A percentile compares a stretch with the other conserved stretches of the same genome.
Evolutionary conservation across 2,797 vertebrate species (phyloP).

Genomic region (Sciurus carolinensis): DNA sequence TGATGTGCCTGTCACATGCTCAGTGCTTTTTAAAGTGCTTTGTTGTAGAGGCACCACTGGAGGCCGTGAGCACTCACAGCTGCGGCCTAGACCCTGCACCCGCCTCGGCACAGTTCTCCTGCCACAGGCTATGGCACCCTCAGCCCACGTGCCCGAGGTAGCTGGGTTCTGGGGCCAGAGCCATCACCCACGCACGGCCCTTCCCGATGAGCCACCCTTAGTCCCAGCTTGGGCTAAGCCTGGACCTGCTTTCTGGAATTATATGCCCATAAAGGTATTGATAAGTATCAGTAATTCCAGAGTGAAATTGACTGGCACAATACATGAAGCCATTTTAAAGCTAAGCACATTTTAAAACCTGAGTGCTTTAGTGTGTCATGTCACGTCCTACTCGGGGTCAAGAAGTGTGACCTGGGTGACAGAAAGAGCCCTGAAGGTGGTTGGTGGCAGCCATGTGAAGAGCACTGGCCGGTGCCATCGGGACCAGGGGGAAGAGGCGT

Average conservation of each 20-base stretch:
- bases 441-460: not conserved
- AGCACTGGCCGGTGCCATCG: not conserved
- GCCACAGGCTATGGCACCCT: not conserved
- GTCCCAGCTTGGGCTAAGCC: not conserved
- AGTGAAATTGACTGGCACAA: not conserved
- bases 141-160: too few relatives aligned
- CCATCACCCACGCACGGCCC: not conserved
- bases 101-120: not conserved
- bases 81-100: not conserved
- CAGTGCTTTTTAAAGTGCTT: not conserved
- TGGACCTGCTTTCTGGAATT: not conserved
- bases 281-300: not conserved
- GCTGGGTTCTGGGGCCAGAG: not conserved
- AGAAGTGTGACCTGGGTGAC: not conserved
- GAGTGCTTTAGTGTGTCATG: not conserved
- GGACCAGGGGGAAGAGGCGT: not conserved
- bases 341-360: not conserved
- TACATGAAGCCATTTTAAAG: not conserved
- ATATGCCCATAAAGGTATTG: not conserved
- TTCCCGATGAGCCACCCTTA: too few relatives aligned
- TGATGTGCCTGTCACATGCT: rapidly evolving
- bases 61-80: too few relatives aligned
- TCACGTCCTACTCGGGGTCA: not conserved
- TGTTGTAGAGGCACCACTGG: not conserved
- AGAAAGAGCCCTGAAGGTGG: not conserved